Evolutionary conservation across 2,888 invertebrate genomes (phyloP).

Genomic region (Eupithecia subumbrata): DNA sequence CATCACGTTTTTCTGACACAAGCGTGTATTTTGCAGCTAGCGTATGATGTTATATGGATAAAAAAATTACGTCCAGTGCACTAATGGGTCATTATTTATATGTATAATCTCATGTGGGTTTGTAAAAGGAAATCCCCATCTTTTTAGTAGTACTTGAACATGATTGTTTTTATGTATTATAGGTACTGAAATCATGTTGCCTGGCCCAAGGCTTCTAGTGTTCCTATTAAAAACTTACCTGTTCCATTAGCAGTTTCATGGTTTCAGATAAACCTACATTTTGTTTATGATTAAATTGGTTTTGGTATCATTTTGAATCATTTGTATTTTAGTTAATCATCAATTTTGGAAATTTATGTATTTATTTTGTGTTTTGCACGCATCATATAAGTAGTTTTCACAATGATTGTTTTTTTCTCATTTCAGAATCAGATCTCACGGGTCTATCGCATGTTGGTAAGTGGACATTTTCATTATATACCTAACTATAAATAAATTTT

Average conservation of each 20-base stretch:
- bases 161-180: background rate
- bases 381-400: constrained; percentile 52
- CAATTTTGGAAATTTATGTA: constrained; percentile 42
- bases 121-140: background rate
- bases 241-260: background rate
- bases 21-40: background rate
- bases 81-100: background rate
- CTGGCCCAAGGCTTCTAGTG: background rate
- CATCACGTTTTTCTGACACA: constrained; percentile 1
- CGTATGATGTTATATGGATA: background rate
- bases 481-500: background rate
- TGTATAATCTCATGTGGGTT: background rate
- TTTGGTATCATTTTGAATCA: background rate
- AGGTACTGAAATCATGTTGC: background rate
- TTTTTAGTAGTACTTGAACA: background rate
- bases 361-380: constrained; percentile 43
- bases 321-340: background rate
- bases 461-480: constrained; percentile 56
- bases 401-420: constrained; percentile 67
- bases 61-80: background rate
- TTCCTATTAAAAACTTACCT: background rate
- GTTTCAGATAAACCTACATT: background rate
- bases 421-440: constrained; percentile 87
- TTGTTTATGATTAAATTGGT: background rate
- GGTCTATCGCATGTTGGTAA: constrained; percentile 86